phyloP scores from a whole-genome alignment of 1,140 invertebrate genomes.

The Drosophila nigromelanica region DNA sequence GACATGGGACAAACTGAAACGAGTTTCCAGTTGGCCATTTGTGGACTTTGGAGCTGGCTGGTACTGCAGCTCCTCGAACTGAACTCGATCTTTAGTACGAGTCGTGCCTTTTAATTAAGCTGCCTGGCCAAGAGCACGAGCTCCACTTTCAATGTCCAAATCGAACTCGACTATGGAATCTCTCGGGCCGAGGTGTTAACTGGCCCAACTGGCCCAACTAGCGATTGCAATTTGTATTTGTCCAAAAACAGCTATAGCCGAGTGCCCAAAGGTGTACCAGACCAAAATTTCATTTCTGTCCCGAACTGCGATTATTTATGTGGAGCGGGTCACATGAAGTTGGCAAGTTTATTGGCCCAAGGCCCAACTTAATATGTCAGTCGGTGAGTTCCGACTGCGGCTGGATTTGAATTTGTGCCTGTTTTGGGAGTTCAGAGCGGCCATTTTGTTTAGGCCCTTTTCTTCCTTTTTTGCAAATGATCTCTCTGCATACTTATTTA shows the following conservation, averaged over 20 bases:
- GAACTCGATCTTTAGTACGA: conserved; percentile 36
- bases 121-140: conserved; percentile 19
- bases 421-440: conserved; percentile 19
- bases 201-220: conserved; percentile 17
- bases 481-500: conserved; percentile 37
- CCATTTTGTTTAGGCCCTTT: conserved; percentile 41
- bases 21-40: conserved; percentile 59
- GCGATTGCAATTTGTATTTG: conserved; percentile 46
- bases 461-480: conserved; percentile 18
- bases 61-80: conserved; percentile 18
- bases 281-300: conserved; percentile 33
- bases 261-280: conserved; percentile 5
- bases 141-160: conserved; percentile 10
- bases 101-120: conserved; percentile 69
- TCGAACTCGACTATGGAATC: conserved; percentile 17
- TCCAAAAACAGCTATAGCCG: conserved; percentile 24
- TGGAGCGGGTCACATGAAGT: conserved; percentile 29
- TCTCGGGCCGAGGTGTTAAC: conserved; percentile 49
- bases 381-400: conserved; percentile 37
- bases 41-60: conserved; percentile 51
- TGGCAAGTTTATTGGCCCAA: conserved; percentile 53
- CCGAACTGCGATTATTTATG: conserved; percentile 38
- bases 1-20: conserved; percentile 48
- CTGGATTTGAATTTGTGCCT: not conserved
- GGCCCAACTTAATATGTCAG: conserved; percentile 60